Evolutionary conservation across 1,140 invertebrate genomes (phyloP), one percentile per base, ranked within the genome.

Genomic region (Pararge aegeria): DNA sequence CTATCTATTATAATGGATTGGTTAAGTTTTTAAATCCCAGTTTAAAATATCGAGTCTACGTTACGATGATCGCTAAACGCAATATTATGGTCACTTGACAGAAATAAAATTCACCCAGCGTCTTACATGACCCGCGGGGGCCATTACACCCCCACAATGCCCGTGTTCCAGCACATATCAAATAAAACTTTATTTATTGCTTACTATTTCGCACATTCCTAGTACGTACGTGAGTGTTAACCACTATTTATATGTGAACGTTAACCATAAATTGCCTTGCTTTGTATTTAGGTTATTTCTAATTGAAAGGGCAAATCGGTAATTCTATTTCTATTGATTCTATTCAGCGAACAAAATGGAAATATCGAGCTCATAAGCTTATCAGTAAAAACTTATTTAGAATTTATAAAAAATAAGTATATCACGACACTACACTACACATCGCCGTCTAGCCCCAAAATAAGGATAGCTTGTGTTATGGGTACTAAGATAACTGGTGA

Each of bases 151-250:
- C 44, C 5, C 42, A 70, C 71, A 69, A 68, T 71, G 69, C 70
- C 65, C 52, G 50, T 75, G 65, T 75, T 66, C 73, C 61, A 70
- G 64, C 65, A 70, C 52, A 73, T 67, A 80, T 73, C 69, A 72
- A 78, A 82, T 80, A 78, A 80, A 74, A 78, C 65, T 62, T 74
- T 80, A 80, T 80, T 82, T 82, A 80, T 66, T 66, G 68, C 67
- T 73, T 76, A 66, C 69, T 75, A 30, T 64, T 61, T 58, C 61
- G 48, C 52, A 56, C 58, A 64, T 64, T 49, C 15, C 61, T 64
- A 29, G 49, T 66, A 61, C 51, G 37, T 63, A 59, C 37, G 53
- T 49, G 55, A 40, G 24, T 46, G 38, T 61, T 61, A 61, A 61
- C 54, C 30, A 61, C 52, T 50, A 55, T 61, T 55, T 61, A 61